phyloP scores from a whole-genome alignment of 2,113 vertebrate species.

The Dasypus novemcinctus region DNA sequence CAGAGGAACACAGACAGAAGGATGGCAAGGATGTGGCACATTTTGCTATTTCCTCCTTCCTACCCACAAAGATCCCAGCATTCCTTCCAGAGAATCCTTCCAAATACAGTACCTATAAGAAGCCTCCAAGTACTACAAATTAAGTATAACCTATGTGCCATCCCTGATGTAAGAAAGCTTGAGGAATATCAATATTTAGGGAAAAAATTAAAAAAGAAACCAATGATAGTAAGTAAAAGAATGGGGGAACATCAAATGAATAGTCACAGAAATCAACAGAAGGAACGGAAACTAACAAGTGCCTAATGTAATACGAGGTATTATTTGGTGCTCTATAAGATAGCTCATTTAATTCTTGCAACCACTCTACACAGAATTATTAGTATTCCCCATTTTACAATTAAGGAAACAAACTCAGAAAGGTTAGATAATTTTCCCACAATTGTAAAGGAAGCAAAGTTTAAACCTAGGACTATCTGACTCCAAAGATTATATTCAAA shows the following conservation, averaged over 20 bases:
- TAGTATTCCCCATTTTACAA: conserved; percentile 13
- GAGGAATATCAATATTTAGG: conserved; percentile 35
- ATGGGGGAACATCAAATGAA: background rate
- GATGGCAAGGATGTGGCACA: background rate
- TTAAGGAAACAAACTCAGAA: conserved; percentile 43
- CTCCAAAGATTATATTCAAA: background rate
- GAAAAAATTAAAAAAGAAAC: conserved; percentile 31
- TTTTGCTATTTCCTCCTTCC: background rate
- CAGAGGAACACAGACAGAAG: background rate
- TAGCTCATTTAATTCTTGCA: background rate
- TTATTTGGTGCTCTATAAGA: background rate
- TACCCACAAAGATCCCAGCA: background rate
- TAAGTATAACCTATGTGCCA: background rate
- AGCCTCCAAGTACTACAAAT: background rate
- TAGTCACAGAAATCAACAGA: background rate
- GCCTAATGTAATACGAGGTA: background rate
- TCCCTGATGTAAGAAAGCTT: background rate
- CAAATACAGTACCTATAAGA: background rate
- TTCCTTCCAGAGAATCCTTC: background rate
- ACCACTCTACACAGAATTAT: background rate
- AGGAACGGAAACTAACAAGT: conserved; percentile 11
- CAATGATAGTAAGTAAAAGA: background rate
- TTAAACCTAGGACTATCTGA: background rate
- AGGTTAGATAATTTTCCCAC: background rate
- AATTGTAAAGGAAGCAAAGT: background rate